phyloP scores from a whole-genome alignment of 2,888 invertebrate genomes.

The Chrysolina americana region DNA sequence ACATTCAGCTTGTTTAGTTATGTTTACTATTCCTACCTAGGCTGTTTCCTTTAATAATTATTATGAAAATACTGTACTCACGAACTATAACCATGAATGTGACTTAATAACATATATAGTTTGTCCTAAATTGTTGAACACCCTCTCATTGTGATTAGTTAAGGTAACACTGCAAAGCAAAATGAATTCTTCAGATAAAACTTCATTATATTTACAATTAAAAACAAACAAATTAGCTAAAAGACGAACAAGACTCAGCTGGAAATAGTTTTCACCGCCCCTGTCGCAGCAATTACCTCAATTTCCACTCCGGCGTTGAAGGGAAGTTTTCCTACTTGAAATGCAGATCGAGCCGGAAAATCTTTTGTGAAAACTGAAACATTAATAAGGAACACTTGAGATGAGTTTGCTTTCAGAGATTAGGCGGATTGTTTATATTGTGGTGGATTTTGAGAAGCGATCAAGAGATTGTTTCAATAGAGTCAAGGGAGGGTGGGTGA shows the following conservation, averaged over 20 bases:
- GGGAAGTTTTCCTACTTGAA: slow-evolving; percentile 86
- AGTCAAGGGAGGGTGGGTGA: not conserved
- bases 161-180: too few relatives aligned
- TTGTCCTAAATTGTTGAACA: too few relatives aligned
- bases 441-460: not conserved
- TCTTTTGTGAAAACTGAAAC: slow-evolving; percentile 83
- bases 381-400: slow-evolving; percentile 57
- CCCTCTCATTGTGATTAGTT: too few relatives aligned
- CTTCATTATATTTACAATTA: not conserved
- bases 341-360: slow-evolving; percentile 88
- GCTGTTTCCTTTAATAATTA: too few relatives aligned
- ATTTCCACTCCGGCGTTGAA: slow-evolving; percentile 86
- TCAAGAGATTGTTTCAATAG: not conserved
- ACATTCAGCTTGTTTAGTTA: too few relatives aligned
- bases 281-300: slow-evolving; percentile 87
- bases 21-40: too few relatives aligned
- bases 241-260: not conserved
- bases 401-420: not conserved
- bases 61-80: too few relatives aligned
- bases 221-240: not conserved
- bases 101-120: too few relatives aligned
- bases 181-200: too few relatives aligned
- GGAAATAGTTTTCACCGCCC: slow-evolving; percentile 72
- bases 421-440: slow-evolving; percentile 2
- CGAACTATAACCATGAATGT: too few relatives aligned